phyloP scores from a whole-genome alignment of 2,888 invertebrate genomes.

The Drosophila nigricruria region DNA sequence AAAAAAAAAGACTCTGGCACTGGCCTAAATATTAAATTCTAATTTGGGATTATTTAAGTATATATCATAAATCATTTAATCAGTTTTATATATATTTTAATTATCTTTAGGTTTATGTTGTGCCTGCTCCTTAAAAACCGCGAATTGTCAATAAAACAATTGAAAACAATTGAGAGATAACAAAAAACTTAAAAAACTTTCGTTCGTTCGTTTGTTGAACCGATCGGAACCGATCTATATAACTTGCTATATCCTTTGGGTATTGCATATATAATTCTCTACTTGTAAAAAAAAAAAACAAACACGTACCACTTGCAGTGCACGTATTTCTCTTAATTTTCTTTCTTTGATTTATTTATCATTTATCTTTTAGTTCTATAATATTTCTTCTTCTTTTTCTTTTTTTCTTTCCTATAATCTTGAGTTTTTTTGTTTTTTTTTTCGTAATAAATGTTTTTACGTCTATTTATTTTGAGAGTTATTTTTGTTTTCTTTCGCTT shows the following conservation, averaged over 20 bases:
- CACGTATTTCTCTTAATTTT: conserved; percentile 36
- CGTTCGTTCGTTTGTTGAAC: conserved; percentile 19
- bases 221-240: conserved; percentile 38
- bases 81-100: conserved; percentile 18
- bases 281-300: conserved; percentile 49
- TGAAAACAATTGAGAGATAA: conserved; percentile 57
- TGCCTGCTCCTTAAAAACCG: conserved; percentile 35
- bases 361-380: conserved; percentile 70
- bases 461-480: conserved; percentile 44
- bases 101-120: not conserved
- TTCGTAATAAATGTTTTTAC: conserved; percentile 43
- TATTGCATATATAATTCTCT: conserved; percentile 65
- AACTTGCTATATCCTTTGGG: conserved; percentile 66
- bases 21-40: conserved; percentile 45
- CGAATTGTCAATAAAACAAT: conserved; percentile 78
- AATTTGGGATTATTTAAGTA: conserved; percentile 57
- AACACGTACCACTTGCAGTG: conserved; percentile 67
- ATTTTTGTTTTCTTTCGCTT: conserved; percentile 12
- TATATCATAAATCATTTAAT: conserved; percentile 33
- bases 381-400: conserved; percentile 21
- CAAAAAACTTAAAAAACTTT: conserved; percentile 54
- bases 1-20: conserved; percentile 61
- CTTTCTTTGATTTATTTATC: conserved; percentile 37
- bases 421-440: conserved; percentile 37
- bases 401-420: conserved; percentile 42